Evolutionary conservation across 1,140 invertebrate genomes (phyloP), one percentile per base, ranked within the genome.

Genomic region (Drosophila orosa): DNA sequence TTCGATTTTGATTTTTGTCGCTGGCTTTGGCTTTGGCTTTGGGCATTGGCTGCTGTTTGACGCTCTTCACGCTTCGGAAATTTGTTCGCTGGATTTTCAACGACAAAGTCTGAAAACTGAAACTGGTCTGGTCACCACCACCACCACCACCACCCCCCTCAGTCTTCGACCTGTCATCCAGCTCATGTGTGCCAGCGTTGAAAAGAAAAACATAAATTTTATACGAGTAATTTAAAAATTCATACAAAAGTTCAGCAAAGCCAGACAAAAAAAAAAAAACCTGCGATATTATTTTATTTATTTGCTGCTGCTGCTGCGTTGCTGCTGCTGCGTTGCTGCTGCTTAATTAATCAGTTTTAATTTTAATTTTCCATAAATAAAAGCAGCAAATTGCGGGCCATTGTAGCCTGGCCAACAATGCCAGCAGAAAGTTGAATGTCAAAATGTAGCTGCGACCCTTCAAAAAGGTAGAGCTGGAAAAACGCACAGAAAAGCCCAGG

Each of bases 61-160:
- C 67, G 56, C 72, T 82, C 71, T 83, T 84, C 80, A 84, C 80
- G 80, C 72, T 84, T 84, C 80, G 80, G 66, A 77, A 84, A 84
- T 80, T 80, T 84, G 39, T 60, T 84, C 58, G 55, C 71, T 67
- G 75, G 80, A 68, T 84, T 86, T 86, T 86, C 66, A 86, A 45
- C 74, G 68, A 81, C 78, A 78, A 57, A 80, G 60, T 82, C 68
- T 52, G 79, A 74, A 83, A 71, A 71, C 80, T 66, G 75, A 82
- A 86, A 86, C 82, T 86, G 82, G 82, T 86, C 82, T 86, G 78
- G 65, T 62, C 65, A 55, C 63, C 71, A 71, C 40, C 37, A 17
- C n/a, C 10, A 4, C 37, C 44, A 15, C 59, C n/a, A n/a, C n/a
- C n/a, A n/a, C n/a, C 24, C 22, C 19, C 15, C 27, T 4, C 31